Evolutionary conservation across 2,888 invertebrate species (phyloP).

Genomic region (Drosophila tripunctata): DNA sequence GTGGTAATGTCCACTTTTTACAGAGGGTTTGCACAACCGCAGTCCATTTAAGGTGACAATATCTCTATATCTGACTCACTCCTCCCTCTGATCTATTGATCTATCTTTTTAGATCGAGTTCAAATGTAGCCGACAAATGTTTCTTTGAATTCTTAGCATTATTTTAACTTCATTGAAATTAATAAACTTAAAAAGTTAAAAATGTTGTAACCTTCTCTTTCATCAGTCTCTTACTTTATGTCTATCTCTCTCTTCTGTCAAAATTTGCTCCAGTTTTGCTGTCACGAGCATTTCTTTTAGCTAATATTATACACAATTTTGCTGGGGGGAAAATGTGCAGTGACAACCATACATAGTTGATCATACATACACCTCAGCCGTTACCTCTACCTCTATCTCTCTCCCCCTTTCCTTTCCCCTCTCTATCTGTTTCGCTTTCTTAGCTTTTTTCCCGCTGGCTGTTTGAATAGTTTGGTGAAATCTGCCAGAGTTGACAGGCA

Average conservation of each 20-base stretch:
- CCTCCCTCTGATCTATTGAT: too few species aligned
- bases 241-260: too few species aligned
- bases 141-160: too few species aligned
- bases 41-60: neutral
- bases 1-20: neutral
- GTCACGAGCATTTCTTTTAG: neutral
- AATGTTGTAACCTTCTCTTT: too few species aligned
- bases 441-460: neutral
- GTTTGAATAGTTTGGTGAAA: conserved; percentile 36
- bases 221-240: too few species aligned
- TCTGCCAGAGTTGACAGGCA: conserved; percentile 32
- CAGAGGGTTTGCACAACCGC: neutral
- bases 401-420: neutral
- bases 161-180: too few species aligned
- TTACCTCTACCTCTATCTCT: neutral
- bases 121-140: too few species aligned
- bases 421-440: neutral
- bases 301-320: neutral
- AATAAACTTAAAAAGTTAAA: too few species aligned
- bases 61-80: neutral
- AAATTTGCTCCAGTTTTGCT: neutral
- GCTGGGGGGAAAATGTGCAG: too few species aligned
- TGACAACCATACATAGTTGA: neutral
- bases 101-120: too few species aligned
- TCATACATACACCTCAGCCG: neutral